Evolutionary conservation across 2,113 vertebrate genomes (phyloP), one percentile per base, ranked within the genome.

Genomic region (Channa argus): DNA sequence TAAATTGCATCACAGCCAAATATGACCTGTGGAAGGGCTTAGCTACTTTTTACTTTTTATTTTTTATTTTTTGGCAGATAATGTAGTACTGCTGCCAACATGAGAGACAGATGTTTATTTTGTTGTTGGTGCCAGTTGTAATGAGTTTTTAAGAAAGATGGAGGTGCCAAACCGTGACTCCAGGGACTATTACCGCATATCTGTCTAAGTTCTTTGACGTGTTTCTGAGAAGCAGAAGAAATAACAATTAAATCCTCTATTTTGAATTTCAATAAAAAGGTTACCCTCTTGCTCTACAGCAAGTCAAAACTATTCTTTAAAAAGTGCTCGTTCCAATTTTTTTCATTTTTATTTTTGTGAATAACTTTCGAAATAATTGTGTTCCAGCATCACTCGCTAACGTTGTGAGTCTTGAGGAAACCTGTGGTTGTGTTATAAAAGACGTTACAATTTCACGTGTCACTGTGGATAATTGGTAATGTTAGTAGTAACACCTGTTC

Each of bases 91-190:
- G 37, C 77, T 85, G 86, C 84, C 86, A 82, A 65, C 38, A 33
- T 63, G 58, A 79, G 61, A 76, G 82, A 73, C 71, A 77, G 88
- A 84, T 86, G 71, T 85, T 88, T 49, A 34, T 68, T 80, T 77
- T 77, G 77, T 24, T 64, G 55, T 47, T 86, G n/a, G 64, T 71
- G 74, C 76, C 76, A 80, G 71, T 24, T 47, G 51, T 43, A 80
- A 53, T 45, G 54, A 76, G 64, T 65, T 77, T 64, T 73, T 33
- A 46, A 63, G 63, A 84, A 49, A 62, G 77, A 82, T 65, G 59
- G 24, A 52, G 54, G 52, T 6, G 45, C 63, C 68, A 62, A 82
- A 70, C 45, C 71, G 68, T 44, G 33, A 63, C 53, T 74, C 53
- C 5, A 10, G 33, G 69, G 77, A 71, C 63, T 60, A 65, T 78